Conservation (phyloP, 1,140 invertebrate species). For the Glossosoma conforme region DNA sequence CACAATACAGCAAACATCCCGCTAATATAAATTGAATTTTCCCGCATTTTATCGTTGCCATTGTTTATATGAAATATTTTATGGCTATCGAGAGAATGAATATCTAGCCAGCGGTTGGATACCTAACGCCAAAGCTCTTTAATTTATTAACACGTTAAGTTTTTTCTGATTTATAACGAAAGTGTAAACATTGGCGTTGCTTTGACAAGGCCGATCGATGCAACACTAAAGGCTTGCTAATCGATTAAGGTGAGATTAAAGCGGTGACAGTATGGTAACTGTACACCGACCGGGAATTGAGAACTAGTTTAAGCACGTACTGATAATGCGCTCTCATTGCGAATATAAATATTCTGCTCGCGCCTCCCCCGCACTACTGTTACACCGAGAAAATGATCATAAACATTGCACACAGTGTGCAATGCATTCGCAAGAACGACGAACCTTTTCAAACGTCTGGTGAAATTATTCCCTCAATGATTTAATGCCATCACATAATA, state of each 20-base stretch:
- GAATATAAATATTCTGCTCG: too few species aligned
- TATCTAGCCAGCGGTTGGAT: background rate
- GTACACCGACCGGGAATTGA: conserved; percentile 16
- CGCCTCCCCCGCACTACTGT: too few species aligned
- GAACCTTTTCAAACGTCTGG: too few species aligned
- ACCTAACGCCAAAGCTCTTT: conserved; percentile 2
- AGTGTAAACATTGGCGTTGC: background rate
- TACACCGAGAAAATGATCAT: too few species aligned
- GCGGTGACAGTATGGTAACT: conserved; percentile 9
- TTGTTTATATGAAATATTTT: background rate
- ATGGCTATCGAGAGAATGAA: too few species aligned
- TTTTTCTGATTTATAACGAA: background rate
- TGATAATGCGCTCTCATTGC: conserved; percentile 4
- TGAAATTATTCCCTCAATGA: too few species aligned
- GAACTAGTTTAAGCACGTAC: conserved; percentile 6
- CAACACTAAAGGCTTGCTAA: background rate
- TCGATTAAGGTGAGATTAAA: conserved; percentile 2
- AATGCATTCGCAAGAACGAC: too few species aligned
- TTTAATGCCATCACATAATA: too few species aligned
- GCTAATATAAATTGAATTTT: background rate
- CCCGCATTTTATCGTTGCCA: background rate
- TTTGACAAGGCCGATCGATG: background rate
- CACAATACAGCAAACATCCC: background rate
- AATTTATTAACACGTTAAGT: background rate
- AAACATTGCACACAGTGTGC: too few species aligned